These are phyloP conservation scores for Daubentonia madagascariensis DNA, from an alignment of 2,113 vertebrate species.

Conservation along the genomic window DNA sequence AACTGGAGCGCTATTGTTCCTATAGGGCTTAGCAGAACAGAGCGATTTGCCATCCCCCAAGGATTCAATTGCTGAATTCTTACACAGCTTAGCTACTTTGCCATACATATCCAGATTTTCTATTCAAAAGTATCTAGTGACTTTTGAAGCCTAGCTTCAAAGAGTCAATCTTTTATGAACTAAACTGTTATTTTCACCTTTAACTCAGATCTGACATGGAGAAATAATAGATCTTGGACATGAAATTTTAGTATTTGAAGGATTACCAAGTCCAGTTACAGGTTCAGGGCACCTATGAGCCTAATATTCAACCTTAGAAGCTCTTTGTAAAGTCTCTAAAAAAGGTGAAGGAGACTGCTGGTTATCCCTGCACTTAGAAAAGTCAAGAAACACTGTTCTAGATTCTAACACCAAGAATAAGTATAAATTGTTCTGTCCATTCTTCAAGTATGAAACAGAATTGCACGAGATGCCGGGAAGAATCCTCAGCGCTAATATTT, in stretches of 20 bases:
- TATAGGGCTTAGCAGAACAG: background rate
- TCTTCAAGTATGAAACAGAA: background rate
- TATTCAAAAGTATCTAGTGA: background rate
- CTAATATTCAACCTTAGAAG: background rate
- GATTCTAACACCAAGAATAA: background rate
- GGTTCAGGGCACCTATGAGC: background rate
- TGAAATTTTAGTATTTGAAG: slow-evolving; percentile 5
- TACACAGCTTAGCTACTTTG: background rate
- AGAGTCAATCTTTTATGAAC: background rate
- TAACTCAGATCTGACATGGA: background rate
- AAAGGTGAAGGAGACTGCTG: background rate
- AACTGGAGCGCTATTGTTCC: background rate
- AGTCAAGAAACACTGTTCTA: background rate
- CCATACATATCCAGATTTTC: background rate
- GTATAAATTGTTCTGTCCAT: background rate
- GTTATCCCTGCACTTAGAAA: background rate
- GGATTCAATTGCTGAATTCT: background rate
- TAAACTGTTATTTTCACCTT: background rate
- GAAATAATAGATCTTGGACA: background rate
- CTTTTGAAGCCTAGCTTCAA: slow-evolving; percentile 3
- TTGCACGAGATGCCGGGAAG: background rate
- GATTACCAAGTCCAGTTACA: background rate
- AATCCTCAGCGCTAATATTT: background rate
- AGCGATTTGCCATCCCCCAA: background rate
- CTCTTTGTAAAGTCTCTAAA: slow-evolving; percentile 1